Evolutionary conservation across 2,888 invertebrate species (phyloP), one percentile per base, ranked within the genome.

Genomic region (Anagyrus pseudococci): DNA sequence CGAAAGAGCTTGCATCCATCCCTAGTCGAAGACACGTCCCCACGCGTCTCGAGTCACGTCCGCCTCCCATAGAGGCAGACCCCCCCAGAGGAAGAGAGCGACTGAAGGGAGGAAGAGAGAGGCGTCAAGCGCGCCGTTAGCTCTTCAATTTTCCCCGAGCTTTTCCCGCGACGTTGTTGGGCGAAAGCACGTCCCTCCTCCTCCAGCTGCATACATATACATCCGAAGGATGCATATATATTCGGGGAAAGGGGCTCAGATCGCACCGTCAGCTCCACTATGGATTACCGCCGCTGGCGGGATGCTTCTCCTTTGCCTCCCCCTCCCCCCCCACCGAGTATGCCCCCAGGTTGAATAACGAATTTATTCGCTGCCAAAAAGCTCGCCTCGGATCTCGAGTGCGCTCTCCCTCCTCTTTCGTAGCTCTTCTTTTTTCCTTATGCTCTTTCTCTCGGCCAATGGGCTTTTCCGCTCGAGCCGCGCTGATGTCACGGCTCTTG

Each of bases 101-200:
- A n/a, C n/a, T n/a, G n/a, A n/a, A n/a, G n/a, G n/a, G n/a, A n/a
- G n/a, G n/a, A n/a, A n/a, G n/a, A n/a, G n/a, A n/a, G n/a, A 41
- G 25, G 59, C 46, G 47, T 26, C 53, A 25, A 48, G 43, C 15
- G n/a, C 4, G 15, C 57, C 59, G 59, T 56, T 55, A 56, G 47
- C 59, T 60, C 60, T 60, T 60, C 64, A 64, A 64, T 64, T 64
- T n/a, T 64, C 56, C 57, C 22, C 50, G 56, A 60, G 64, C 57
- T 60, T 57, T 57, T 4, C n/a, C 40, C 37, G 23, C 50, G 44
- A 25, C 53, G 58, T 49, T n/a, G n/a, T n/a, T 29, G 29, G 29
- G 29, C 6, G 10, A 29, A 29, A 13, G 33, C 46, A 37, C 52
- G 46, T 15, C n/a, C 40, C 4, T 2, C 19, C 17, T 15, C 13